phyloP scores from a whole-genome alignment of 2,113 vertebrate species.

The Eubucco bourcierii region DNA sequence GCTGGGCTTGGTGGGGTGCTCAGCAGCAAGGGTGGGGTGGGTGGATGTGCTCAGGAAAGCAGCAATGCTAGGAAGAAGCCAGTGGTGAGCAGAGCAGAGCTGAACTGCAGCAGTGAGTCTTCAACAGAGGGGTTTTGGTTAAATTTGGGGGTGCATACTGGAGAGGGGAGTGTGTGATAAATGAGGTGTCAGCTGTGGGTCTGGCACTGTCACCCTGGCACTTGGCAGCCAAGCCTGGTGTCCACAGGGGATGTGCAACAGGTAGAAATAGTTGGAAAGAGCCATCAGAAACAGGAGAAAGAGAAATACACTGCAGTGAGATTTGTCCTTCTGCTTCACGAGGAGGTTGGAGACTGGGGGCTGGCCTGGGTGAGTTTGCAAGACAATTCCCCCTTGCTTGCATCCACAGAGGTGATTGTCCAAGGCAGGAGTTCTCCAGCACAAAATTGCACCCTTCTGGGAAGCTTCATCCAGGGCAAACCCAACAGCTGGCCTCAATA shows the following conservation, averaged over 20 bases:
- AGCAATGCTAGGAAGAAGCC: background rate
- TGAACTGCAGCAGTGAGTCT: background rate
- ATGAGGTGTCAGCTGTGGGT: too few relatives aligned
- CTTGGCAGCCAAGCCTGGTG: background rate
- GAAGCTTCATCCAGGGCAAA: background rate
- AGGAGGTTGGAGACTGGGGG: background rate
- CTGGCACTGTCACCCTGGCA: background rate
- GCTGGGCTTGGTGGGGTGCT: background rate
- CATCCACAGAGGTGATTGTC: background rate
- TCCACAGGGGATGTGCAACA: background rate
- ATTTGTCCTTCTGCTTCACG: background rate
- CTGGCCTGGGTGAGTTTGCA: background rate
- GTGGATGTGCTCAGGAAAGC: background rate
- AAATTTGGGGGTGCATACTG: background rate
- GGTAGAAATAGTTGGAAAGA: background rate
- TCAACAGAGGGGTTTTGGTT: background rate
- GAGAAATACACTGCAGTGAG: background rate
- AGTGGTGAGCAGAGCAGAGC: background rate
- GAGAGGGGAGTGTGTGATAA: background rate
- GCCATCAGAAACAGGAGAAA: background rate
- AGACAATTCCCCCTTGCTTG: background rate
- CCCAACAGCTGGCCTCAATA: conserved; percentile 11
- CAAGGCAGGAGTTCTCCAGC: background rate
- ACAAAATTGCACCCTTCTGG: background rate
- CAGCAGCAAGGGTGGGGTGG: background rate